Evolutionary conservation across 2,888 invertebrate species (phyloP), one percentile per base, ranked within the genome.

Genomic region (Coelogynopora nodosa): DNA sequence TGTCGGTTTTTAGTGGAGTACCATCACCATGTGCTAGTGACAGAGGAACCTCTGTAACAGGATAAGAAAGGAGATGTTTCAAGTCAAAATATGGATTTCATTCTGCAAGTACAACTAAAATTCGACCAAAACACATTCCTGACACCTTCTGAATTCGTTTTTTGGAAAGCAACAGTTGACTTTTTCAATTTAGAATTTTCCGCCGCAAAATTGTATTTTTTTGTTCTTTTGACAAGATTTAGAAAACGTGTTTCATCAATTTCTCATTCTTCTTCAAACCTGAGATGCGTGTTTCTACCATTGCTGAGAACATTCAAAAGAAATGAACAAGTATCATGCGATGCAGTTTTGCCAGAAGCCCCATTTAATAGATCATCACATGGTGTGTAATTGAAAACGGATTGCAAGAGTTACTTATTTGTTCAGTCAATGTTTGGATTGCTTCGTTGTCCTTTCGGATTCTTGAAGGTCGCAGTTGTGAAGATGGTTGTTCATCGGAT

Each of bases 21-120:
- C 87, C 86, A 86, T 87, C 86, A 31, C 86, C n/a, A 30, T 87
- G 74, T 31, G 87, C 49, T 30, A 87, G 67, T 23, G 67, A 67
- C 30, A 74, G 87, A 31, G 81, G 84, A n/a, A 30, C 31, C 0
- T 23, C 31, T 2, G 29, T 86, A 31, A 84, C 85, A n/a, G 84
- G 86, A 31, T 82, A 86, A 1, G 30, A 82, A 74, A 86, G 29
- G 2, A 82, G 13, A 82, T 82, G 29, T 82, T 29, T 29, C 31
- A 26, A 82, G 31, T 82, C 82, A 18, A 82, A 30, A 29, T 2
- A 82, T 29, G 82, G 82, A 82, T 30, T 30, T 82, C 5, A 31
- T 30, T 82, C 29, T 82, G 82, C 29, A 31, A 31, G 13, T 2
- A 82, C 30, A 31, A 82, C 31, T 29, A 82, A 30, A 29, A 82